Evolutionary conservation across 2,888 invertebrate genomes (phyloP), one percentile per base, ranked within the genome.

Genomic region (Campoplex capitator): DNA sequence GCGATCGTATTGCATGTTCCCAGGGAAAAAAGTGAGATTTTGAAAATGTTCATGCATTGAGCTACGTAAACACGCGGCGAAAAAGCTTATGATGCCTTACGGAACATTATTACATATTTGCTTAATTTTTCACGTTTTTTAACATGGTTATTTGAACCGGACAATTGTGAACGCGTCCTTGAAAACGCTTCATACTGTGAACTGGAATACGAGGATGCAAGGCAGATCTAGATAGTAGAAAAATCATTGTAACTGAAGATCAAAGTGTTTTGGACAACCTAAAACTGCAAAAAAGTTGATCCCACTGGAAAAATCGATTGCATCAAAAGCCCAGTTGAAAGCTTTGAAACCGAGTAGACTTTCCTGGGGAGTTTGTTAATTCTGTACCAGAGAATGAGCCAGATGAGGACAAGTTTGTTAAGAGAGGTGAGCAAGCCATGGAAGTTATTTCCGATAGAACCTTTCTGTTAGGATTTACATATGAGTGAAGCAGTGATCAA

Each of bases 401-500:
- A 6, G 3, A 51, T 11, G 3, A 62, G 62, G 32, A 58, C 28
- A 16, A 58, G 58, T 58, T 16, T 62, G 62, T 32, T 32, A 62
- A 11, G 62, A 62, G 32, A 62, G 62, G 62, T 62, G 32, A 62
- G 16, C 62, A 62, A 62, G 32, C 28, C 58, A 13, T 58, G 4
- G 13, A 58, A 58, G 62, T 62, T 32, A 16, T 62, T 62, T 32
- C 32, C 62, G 62, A 62, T 62, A 62, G 32, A 62, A 32, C 6
- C 62, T 62, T 62, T 62, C 7, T 32, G 32, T 13, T 32, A 62
- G 62, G 62, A 62, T 62, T 62, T 62, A 62, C 70, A 70, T 45
- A 42, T 45, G 45, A 48, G 51, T 71, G 51, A n/a, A 71, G 51
- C 51, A 32, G 45, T 70, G 71, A 51, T 51, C 32, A 51, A 71